A percentile compares a stretch with the other conserved stretches of the same genome.
These are phyloP conservation scores for Octopus sinensis DNA, from an alignment of 1,140 invertebrate species.

Conservation along the genomic window DNA sequence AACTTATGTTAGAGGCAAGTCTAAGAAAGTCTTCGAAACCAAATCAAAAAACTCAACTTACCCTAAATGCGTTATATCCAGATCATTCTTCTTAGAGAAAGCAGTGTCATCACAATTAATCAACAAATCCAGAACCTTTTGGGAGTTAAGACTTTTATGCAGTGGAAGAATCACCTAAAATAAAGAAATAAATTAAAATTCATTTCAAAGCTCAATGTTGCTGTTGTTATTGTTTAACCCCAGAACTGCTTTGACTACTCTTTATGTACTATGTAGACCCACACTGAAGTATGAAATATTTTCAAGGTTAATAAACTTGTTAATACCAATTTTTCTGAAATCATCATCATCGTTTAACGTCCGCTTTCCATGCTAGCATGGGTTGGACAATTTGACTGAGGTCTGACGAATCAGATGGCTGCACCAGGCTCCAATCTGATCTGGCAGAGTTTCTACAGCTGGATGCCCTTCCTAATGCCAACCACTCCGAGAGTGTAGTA, in stretches of 20 bases:
- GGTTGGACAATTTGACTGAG: no score
- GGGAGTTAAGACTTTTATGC: constrained; percentile 28
- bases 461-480: no score
- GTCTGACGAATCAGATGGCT: no score
- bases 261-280: not conserved
- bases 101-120: constrained; percentile 71
- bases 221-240: not conserved
- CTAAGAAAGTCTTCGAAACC: not conserved
- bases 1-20: not conserved
- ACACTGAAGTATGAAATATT: not conserved
- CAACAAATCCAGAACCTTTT: constrained; percentile 66
- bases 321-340: not conserved
- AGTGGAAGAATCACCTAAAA: constrained; percentile 45
- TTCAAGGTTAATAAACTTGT: not conserved
- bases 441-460: no score
- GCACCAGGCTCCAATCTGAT: no score
- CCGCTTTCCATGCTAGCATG: no score
- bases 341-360: no score
- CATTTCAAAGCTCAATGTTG: not conserved
- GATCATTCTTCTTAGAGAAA: constrained; percentile 62
- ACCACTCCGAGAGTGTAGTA: no score
- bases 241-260: not conserved
- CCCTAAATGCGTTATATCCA: constrained; percentile 72
- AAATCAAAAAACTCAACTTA: constrained; percentile 48
- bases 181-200: constrained; percentile 17